phyloP scores from a whole-genome alignment of 2,113 vertebrate genomes.

The Mirounga angustirostris region DNA sequence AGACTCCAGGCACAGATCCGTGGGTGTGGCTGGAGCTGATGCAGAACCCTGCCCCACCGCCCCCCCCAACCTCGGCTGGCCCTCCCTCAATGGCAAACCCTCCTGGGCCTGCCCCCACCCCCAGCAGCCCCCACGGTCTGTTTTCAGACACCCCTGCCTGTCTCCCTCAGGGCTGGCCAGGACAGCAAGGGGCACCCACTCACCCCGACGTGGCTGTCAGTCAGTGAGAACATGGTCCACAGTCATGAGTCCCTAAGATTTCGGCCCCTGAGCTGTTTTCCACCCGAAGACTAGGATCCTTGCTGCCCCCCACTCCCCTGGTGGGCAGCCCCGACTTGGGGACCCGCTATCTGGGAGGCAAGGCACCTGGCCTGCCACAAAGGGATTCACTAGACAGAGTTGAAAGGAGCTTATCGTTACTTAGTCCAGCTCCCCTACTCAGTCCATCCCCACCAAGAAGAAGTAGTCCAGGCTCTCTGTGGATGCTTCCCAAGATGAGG shows the following conservation, averaged over 20 bases:
- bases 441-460: neutral
- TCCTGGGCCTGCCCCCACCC: neutral
- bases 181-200: neutral
- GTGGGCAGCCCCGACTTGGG: neutral
- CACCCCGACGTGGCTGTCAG: neutral
- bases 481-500: neutral
- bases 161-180: neutral
- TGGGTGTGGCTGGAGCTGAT: neutral
- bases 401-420: constrained; percentile 49
- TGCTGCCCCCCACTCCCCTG: neutral
- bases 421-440: neutral
- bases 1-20: neutral
- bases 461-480: neutral
- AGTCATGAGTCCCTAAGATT: neutral
- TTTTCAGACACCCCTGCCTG: neutral
- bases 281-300: neutral
- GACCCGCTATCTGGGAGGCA: neutral
- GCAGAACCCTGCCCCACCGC: neutral
- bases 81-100: too few relatives aligned
- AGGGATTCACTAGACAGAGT: constrained; percentile 32
- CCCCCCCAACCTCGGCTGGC: too few relatives aligned
- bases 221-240: neutral
- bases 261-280: neutral
- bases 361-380: constrained; percentile 6
- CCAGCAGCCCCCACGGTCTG: neutral